A percentile compares a stretch with the other conserved stretches of the same genome.
These are phyloP conservation scores for Hedychridium roseum DNA, from an alignment of 2,888 invertebrate genomes.

Conservation along the genomic window DNA sequence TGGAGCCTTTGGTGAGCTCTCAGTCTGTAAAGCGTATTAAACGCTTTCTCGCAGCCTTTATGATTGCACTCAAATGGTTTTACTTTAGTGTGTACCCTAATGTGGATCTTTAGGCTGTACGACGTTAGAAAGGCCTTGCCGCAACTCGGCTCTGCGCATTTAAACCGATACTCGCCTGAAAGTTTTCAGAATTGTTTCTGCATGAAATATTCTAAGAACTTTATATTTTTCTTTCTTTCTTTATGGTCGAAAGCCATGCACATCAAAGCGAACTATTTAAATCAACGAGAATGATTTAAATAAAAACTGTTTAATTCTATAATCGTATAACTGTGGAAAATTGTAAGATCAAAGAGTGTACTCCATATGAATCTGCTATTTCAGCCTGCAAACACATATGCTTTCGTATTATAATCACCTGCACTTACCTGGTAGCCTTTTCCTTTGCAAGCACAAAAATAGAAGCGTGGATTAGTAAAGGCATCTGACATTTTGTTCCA, in stretches of 20 bases:
- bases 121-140: constrained; percentile 94
- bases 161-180: constrained; percentile 92
- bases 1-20: constrained; percentile 91
- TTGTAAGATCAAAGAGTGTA: constrained; percentile 11
- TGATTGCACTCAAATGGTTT: constrained; percentile 91
- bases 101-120: constrained; percentile 93
- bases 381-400: constrained; percentile 3
- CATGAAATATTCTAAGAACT: constrained; percentile 38
- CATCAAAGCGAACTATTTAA: constrained; percentile 40
- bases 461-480: constrained; percentile 22
- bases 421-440: constrained; percentile 40
- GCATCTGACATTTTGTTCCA: constrained; percentile 1
- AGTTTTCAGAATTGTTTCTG: constrained; percentile 52
- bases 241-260: constrained; percentile 55
- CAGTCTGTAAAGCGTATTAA: constrained; percentile 91
- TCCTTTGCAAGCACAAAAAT: constrained; percentile 37
- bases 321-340: no score
- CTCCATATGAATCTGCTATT: not conserved
- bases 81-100: constrained; percentile 90
- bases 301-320: no score
- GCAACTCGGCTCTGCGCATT: constrained; percentile 86
- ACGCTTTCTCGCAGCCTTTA: constrained; percentile 87
- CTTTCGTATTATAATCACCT: constrained; percentile 1
- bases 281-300: not conserved
- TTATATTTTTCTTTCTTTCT: constrained; percentile 38